Conservation (phyloP, 2,888 invertebrate genomes). For the Amphimallon solstitiale region DNA sequence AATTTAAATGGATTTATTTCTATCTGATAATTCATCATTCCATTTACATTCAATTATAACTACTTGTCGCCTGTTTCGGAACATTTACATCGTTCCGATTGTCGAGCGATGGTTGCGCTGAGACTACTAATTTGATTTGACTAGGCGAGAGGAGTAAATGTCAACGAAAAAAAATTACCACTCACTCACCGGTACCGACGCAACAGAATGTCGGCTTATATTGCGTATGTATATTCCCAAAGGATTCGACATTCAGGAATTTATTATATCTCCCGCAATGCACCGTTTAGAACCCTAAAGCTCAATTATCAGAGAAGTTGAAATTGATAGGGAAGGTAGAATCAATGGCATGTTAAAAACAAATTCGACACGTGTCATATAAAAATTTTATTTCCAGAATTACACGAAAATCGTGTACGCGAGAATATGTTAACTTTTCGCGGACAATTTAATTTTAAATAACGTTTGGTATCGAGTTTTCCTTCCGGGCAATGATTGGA, state of each 20-base stretch:
- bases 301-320: background rate
- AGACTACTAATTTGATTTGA: background rate
- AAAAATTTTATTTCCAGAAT: no score
- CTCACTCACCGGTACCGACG: background rate
- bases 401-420: no score
- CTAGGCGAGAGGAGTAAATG: background rate
- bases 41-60: background rate
- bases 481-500: no score
- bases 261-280: background rate
- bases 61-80: background rate
- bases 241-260: background rate
- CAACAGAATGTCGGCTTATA: background rate
- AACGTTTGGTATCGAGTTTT: no score
- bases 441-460: no score
- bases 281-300: background rate
- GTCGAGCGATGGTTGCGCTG: background rate
- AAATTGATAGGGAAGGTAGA: background rate
- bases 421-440: background rate
- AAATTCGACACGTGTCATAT: no score
- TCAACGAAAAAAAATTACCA: background rate
- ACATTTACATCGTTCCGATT: background rate
- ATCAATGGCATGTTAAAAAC: no score
- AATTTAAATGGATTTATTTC: no score
- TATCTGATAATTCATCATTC: no score
- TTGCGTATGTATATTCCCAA: constrained; percentile 4